Base-by-base conservation (phyloP, 2,113 vertebrate genomes). In the Morone chrysops region DNA sequence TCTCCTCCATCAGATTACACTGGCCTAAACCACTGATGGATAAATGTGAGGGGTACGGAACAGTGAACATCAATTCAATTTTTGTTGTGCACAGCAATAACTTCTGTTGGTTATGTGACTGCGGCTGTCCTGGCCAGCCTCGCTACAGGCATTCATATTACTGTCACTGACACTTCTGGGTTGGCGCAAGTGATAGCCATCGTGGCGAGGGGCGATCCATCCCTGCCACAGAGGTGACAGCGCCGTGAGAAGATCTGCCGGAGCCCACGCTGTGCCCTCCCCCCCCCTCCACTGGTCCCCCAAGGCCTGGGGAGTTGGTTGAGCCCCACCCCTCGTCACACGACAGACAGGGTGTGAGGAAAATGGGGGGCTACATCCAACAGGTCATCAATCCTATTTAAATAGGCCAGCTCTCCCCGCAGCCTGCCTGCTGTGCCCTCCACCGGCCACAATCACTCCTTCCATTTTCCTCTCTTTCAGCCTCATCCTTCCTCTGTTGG, bases 341-440 rank as follows among this genome's bases (percentile, higher is more conserved):
- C 18, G 50, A 82, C 50, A 40, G 54, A 60, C 81, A 48, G 45
- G 66, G 60, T 67, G 66, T 8, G 76, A 74, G 69, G 70, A 61
- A n/a, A 67, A 56, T 1, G 63, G 0, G 6, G 48, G 84, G 81
- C 87, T 43, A 69, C 86, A 70, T 88, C 78, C 84, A 87, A 90
- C 89, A 89, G 87, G 87, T 90, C 92, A 95, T 96, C 92, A 93
- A 94, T 95, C 92, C 92, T 93, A 80, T 93, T 92, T 94, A 94
- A 95, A 93, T 91, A 93, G 94, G 90, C 89, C 93, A 91, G 86
- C 74, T 89, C 78, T 85, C 43, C 61, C 7, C 17, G 14, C 56
- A 67, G 80, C 85, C 81, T 83, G 78, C 89, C 86, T 87, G 82
- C 90, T 89, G 86, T 81, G 82, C 75, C 85, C 81, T 91, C 82